Base-by-base conservation (phyloP, 2,113 vertebrate species). In the Melanocharis versteri region DNA sequence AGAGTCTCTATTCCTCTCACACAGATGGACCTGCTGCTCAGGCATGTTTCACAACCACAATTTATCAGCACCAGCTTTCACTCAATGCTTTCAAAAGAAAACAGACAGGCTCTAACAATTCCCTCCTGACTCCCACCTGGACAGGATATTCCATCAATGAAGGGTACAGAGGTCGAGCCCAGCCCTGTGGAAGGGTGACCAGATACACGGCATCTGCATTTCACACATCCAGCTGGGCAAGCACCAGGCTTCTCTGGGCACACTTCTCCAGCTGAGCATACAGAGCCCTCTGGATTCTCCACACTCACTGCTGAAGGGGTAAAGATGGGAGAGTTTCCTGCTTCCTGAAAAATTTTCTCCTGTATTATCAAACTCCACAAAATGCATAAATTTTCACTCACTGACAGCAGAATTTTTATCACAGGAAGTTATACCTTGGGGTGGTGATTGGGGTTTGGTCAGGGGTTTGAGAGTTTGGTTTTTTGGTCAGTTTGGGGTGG, bases 31-130 rank as follows among this genome's bases (percentile, higher is more conserved):
- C 60, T 62, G 69, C 33, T 93, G 66, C 83, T 86, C 27, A 71
- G 50, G 53, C 78, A 44, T 4, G 1, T 62, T 87, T 72, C 84
- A 76, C 57, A 61, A 64, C 21, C 50, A 40, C 78, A 50, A 66
- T 22, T 77, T 83, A 73, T 54, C 7, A 2, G 62, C 66, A 83
- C 73, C 2, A 4, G 51, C 62, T 83, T 65, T 81, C 72, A 65
- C 64, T 79, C 78, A 56, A 27, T 17, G 53, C 56, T 84, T 96
- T 81, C 60, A 70, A 80, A 93, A 90, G 58, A 83, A 80, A 88
- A 75, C 45, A 93, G 58, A 33, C 35, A 90, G 69, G 50, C 48
- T 84, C 54, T 37, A 86, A 81, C 54, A 75, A 24, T 37, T 66
- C 47, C 54, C 44, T 83, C 57, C 84, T 69, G 70, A 68, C 14